Conservation (phyloP, 2,888 invertebrate species). For the Drosophila picticornis region DNA sequence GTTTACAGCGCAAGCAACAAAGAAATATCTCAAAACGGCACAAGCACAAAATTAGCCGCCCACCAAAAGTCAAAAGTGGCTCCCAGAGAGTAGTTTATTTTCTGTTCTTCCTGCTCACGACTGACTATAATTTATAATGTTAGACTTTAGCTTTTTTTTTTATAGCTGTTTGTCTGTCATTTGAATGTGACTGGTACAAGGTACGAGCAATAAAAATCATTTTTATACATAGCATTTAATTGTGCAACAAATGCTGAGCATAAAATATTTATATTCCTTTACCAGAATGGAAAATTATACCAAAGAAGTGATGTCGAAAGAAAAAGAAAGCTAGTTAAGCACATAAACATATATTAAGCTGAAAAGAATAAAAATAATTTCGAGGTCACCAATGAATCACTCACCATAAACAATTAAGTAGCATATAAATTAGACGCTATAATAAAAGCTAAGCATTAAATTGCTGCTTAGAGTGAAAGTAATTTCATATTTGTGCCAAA, state of each 20-base stretch:
- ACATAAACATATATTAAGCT: background rate
- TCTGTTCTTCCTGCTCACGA: background rate
- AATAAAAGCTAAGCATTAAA: background rate
- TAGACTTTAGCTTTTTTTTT: conserved; percentile 6
- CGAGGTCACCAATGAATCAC: background rate
- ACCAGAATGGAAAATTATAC: background rate
- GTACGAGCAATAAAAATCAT: conserved; percentile 79
- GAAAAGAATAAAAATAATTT: background rate
- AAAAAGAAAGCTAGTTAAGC: background rate
- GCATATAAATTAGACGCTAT: background rate
- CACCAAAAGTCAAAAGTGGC: background rate
- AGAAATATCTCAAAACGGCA: background rate
- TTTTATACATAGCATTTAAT: conserved; percentile 58
- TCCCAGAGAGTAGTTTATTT: background rate
- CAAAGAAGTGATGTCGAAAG: background rate
- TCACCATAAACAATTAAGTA: background rate
- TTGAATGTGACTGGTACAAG: conserved; percentile 61
- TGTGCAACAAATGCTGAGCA: conserved; percentile 13
- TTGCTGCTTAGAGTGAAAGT: background rate
- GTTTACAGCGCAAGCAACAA: background rate
- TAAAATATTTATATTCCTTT: background rate
- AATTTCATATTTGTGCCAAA: background rate
- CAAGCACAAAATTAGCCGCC: background rate
- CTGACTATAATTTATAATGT: conserved; percentile 31
- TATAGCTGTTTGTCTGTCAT: background rate